Evolutionary conservation across 2,797 vertebrate species (phyloP).

Genomic region (Artibeus lituratus): DNA sequence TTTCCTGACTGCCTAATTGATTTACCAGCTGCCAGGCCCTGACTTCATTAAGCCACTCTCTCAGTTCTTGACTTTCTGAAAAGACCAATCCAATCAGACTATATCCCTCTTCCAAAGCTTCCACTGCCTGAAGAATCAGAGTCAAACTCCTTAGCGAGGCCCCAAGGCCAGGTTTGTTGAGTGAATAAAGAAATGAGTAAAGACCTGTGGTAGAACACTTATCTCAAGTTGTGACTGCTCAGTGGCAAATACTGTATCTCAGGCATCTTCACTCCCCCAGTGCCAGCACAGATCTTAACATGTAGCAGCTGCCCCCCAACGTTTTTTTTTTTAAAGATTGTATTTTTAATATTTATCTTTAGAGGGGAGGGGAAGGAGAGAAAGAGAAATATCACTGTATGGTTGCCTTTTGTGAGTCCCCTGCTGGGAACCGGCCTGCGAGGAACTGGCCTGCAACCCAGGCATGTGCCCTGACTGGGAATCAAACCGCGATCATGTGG

Average conservation of each 20-base stretch:
- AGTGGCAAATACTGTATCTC: neutral
- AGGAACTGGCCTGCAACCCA: no score
- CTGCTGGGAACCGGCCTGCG: no score
- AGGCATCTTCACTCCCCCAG: neutral
- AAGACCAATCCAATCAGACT: neutral
- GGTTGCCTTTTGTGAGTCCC: no score
- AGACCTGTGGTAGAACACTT: neutral
- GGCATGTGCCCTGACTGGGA: no score
- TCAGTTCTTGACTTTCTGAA: neutral
- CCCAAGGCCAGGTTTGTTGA: neutral
- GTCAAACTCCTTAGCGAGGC: neutral
- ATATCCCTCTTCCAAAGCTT: neutral
- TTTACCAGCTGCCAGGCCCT: neutral
- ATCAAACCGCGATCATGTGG: no score
- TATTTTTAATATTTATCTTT: no score
- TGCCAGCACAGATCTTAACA: neutral
- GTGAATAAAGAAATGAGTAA: neutral
- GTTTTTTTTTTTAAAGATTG: no score
- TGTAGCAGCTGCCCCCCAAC: neutral
- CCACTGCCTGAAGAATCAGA: neutral
- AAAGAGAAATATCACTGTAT: no score
- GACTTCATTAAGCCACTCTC: neutral
- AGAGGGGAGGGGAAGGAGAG: no score
- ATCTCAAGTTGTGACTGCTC: neutral
- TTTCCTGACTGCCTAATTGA: constrained; percentile 33